Percentiles rank a stretch among this genome's conserved stretches.
These are phyloP conservation scores for Campoletis sonorensis DNA, from an alignment of 1,140 invertebrate species.

Conservation along the genomic window DNA sequence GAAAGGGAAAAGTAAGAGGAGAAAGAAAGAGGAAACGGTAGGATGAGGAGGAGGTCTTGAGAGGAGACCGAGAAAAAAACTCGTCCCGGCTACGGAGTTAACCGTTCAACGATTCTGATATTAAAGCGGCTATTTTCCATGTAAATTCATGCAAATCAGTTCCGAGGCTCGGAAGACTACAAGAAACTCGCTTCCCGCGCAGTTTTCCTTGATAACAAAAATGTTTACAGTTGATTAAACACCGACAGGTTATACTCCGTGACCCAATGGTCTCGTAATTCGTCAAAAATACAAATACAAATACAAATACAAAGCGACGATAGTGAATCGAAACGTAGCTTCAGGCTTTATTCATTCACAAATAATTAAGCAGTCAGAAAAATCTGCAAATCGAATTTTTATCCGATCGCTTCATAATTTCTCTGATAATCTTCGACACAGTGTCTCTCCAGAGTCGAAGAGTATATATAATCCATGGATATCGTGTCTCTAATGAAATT, in stretches of 20 bases:
- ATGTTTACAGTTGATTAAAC: conserved; percentile 5
- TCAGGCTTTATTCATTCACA: too few relatives aligned
- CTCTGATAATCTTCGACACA: neutral
- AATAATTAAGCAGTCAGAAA: neutral
- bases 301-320: too few relatives aligned
- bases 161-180: neutral
- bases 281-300: too few relatives aligned
- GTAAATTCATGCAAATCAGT: conserved; percentile 39
- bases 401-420: neutral
- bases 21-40: neutral
- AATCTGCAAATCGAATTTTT: neutral
- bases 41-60: neutral
- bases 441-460: neutral
- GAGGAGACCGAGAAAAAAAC: conserved; percentile 8
- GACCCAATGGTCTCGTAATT: neutral
- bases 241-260: neutral
- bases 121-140: conserved; percentile 4
- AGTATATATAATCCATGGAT: neutral
- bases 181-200: neutral
- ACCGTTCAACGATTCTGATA: neutral
- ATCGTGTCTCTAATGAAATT: conserved; percentile 29
- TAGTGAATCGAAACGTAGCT: too few relatives aligned
- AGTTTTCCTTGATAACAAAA: neutral
- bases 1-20: neutral
- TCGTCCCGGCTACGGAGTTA: neutral